Evolutionary conservation across 53 echinoderm and acorn worm species (phyloP).

Genomic region (Temnopleurus reevesii): DNA sequence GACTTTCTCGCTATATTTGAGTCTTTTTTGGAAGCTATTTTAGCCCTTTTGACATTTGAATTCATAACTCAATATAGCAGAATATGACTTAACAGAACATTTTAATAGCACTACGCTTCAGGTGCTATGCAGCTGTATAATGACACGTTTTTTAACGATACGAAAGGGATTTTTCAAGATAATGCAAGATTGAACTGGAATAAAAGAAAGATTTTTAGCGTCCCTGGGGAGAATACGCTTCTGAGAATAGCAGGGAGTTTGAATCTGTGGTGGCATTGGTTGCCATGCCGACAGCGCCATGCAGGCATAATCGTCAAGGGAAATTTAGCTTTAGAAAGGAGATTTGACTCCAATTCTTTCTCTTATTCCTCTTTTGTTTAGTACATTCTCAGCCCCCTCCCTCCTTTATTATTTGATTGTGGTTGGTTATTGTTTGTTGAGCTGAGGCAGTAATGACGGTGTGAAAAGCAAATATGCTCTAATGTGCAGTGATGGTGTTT

Average conservation of each 20-base stretch:
- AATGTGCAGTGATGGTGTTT: slow-evolving; percentile 32
- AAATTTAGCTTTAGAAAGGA: slow-evolving; percentile 29
- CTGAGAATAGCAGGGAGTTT: not conserved
- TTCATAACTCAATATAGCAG: not conserved
- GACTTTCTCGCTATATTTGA: not conserved
- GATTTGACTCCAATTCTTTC: not conserved
- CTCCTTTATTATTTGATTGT: not conserved
- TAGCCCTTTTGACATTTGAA: not conserved
- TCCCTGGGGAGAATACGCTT: not conserved
- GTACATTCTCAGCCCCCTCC: not conserved
- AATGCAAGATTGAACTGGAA: not conserved
- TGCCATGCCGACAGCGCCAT: slow-evolving; percentile 15
- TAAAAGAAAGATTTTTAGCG: not conserved
- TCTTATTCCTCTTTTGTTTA: not conserved
- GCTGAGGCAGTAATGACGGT: not conserved
- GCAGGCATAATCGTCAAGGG: slow-evolving; percentile 43
- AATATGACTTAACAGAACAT: not conserved
- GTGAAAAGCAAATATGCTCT: slow-evolving; percentile 19
- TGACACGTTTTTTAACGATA: not conserved
- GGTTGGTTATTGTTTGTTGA: slow-evolving; percentile 14
- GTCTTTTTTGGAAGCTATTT: not conserved
- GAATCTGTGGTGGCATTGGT: not conserved
- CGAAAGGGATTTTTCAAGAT: not conserved
- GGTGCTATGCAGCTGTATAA: not conserved
- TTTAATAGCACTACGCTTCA: not conserved